A percentile compares a stretch with the other conserved stretches of the same genome.
These are phyloP conservation scores for Aphelinus atriplicis DNA, from an alignment of 1,140 invertebrate genomes.

Conservation along the genomic window DNA sequence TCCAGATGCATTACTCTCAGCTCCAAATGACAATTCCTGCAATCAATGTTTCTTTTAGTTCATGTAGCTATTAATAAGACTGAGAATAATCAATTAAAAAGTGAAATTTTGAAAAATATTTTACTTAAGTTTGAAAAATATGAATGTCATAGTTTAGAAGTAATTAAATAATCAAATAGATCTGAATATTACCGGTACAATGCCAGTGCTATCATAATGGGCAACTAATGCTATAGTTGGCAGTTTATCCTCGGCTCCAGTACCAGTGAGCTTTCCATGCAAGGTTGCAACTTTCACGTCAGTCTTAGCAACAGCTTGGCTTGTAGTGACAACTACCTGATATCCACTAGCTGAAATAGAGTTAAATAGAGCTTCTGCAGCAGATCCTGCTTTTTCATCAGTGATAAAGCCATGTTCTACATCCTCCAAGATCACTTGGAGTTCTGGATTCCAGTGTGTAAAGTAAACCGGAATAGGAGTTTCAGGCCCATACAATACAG, in stretches of 20 bases:
- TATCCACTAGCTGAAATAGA: conserved; percentile 93
- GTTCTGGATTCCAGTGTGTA: conserved; percentile 75
- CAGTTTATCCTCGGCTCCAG: conserved; percentile 80
- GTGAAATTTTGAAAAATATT: too few relatives aligned
- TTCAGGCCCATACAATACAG: conserved; percentile 80
- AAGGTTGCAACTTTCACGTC: conserved; percentile 86
- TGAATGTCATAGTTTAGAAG: too few relatives aligned
- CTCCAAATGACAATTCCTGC: conserved; percentile 84
- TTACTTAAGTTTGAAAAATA: too few relatives aligned
- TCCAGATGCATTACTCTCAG: conserved; percentile 95
- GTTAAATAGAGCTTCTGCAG: conserved; percentile 82
- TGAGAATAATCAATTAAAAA: too few relatives aligned
- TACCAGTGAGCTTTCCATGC: conserved; percentile 86
- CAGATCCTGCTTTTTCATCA: conserved; percentile 71
- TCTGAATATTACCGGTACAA: conserved; percentile 79
- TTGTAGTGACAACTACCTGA: conserved; percentile 81
- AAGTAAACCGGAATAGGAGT: conserved; percentile 92
- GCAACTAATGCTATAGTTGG: conserved; percentile 91
- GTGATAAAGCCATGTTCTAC: conserved; percentile 70
- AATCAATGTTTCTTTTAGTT: conserved; percentile 37
- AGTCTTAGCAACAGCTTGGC: conserved; percentile 74
- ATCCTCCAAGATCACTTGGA: conserved; percentile 80
- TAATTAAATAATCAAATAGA: conserved; percentile 7
- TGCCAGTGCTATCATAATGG: conserved; percentile 91
- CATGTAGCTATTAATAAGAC: too few relatives aligned